Evolutionary conservation across 2,797 vertebrate species (phyloP), one percentile per base, ranked within the genome.

Genomic region (Staurois parvus): DNA sequence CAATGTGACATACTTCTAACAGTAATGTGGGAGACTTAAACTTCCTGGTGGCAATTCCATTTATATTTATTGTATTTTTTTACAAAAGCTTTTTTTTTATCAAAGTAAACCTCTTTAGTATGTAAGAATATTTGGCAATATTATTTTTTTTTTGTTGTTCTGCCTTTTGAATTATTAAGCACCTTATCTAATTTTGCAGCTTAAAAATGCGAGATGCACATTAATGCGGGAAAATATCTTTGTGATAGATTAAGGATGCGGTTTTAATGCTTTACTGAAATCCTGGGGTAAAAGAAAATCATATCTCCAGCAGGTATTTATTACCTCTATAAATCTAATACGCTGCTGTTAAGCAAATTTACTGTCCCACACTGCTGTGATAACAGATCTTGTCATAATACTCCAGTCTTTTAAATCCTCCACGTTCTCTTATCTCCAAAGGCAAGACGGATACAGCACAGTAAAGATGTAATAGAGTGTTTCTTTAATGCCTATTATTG

Each of bases 341-440:
- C 29, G 75, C 80, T 30, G 73, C 84, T 86, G 79, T 82, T 86
- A 86, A 86, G 80, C 68, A 86, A 86, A 86, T 86, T 86, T 83
- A 83, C 80, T 68, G 75, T 79, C 82, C 68, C 12, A 11, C 48
- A 28, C 79, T 72, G 80, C 76, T 73, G 85, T 72, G 79, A 86
- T 86, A 86, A 78, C 79, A 78, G 85, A 86, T 83, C 85, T 86
- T 78, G 75, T 86, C 85, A 86, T 86, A 83, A 82, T 73, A 40
- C 79, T 86, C 74, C 67, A 72, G 85, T 73, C 79, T 83, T 86
- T 82, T 78, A 77, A 86, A 86, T 82, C 67, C 85, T 78, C 56
- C 56, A 72, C 56, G 37, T 77, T 73, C 52, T 73, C 80, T 86
- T 83, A 86, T 86, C 85, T 83, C 37, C 68, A 68, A 72, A 78